Conservation (phyloP, 1,140 invertebrate genomes). For the Hyphantria cunea region DNA sequence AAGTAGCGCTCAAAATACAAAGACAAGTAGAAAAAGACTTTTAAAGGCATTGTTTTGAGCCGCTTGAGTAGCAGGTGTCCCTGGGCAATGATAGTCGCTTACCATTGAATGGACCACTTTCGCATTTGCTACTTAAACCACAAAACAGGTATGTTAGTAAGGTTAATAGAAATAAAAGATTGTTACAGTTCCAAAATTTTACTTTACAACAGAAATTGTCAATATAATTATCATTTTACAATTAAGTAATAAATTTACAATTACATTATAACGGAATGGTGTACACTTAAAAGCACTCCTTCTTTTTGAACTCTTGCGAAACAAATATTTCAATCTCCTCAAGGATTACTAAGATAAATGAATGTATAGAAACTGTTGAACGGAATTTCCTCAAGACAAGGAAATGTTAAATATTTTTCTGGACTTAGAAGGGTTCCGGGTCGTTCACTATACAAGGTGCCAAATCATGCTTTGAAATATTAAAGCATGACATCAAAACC, state of each 20-base stretch:
- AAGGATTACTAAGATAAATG: slow-evolving; percentile 19
- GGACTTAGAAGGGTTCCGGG: slow-evolving; percentile 20
- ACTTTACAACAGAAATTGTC: slow-evolving; percentile 49
- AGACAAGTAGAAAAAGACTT: too few relatives aligned
- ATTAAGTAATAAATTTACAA: slow-evolving; percentile 23
- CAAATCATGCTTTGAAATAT: slow-evolving; percentile 23
- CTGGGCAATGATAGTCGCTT: too few relatives aligned
- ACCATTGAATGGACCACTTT: too few relatives aligned
- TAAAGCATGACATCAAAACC: slow-evolving; percentile 11
- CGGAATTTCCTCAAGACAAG: slow-evolving; percentile 27
- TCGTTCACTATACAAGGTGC: slow-evolving; percentile 20
- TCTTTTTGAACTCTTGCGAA: background rate
- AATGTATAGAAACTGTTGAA: slow-evolving; percentile 19
- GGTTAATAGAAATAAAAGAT: slow-evolving; percentile 19
- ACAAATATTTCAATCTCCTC: background rate
- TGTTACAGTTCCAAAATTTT: slow-evolving; percentile 34
- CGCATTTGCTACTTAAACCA: too few relatives aligned
- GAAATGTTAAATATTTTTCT: slow-evolving; percentile 23
- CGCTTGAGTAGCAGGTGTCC: too few relatives aligned
- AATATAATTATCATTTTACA: slow-evolving; percentile 28
- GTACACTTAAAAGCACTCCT: too few relatives aligned
- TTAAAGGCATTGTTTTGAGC: too few relatives aligned
- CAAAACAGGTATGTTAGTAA: background rate
- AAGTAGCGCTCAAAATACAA: too few relatives aligned
- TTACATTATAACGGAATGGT: slow-evolving; percentile 10